phyloP scores from a whole-genome alignment of 1,140 invertebrate species.

The Scaptomyza graminum region DNA sequence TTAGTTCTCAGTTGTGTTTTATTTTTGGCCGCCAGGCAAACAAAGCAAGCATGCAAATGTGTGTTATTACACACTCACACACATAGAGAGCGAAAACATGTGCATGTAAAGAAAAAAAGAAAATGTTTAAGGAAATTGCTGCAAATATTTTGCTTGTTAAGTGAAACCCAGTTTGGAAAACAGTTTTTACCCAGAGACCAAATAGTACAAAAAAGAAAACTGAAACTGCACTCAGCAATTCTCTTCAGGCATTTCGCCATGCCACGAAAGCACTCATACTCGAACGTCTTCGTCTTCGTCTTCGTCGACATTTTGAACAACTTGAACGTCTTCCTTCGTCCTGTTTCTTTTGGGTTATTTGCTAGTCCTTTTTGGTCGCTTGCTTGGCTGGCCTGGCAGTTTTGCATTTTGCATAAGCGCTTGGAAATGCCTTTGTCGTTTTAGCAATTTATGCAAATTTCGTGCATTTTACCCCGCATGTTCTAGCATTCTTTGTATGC shows the following conservation, averaged over 20 bases:
- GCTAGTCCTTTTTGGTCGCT: constrained; percentile 55
- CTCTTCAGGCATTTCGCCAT: constrained; percentile 68
- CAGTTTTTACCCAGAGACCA: constrained; percentile 55
- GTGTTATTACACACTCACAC: constrained; percentile 44
- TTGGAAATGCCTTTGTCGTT: constrained; percentile 77
- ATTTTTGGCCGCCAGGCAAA: constrained; percentile 47
- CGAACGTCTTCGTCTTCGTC: constrained; percentile 56
- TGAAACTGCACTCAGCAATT: constrained; percentile 40
- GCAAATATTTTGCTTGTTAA: constrained; percentile 82
- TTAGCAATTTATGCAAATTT: constrained; percentile 79
- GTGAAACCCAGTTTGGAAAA: constrained; percentile 78
- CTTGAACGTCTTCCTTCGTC: constrained; percentile 13
- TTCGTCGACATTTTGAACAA: constrained; percentile 3
- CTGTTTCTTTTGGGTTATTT: constrained; percentile 38
- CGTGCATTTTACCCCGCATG: constrained; percentile 67
- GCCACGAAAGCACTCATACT: constrained; percentile 16
- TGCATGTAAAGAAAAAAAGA: constrained; percentile 57
- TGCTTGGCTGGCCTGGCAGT: constrained; percentile 59
- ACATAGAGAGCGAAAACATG: background rate
- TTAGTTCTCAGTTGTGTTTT: constrained; percentile 15
- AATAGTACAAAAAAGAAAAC: background rate
- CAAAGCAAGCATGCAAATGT: constrained; percentile 61
- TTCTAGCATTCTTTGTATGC: constrained; percentile 76
- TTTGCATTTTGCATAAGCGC: constrained; percentile 81
- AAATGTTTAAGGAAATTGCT: constrained; percentile 81